Conservation (phyloP, 92 coral and sea anemone species). For the Actinostola sp. region DNA sequence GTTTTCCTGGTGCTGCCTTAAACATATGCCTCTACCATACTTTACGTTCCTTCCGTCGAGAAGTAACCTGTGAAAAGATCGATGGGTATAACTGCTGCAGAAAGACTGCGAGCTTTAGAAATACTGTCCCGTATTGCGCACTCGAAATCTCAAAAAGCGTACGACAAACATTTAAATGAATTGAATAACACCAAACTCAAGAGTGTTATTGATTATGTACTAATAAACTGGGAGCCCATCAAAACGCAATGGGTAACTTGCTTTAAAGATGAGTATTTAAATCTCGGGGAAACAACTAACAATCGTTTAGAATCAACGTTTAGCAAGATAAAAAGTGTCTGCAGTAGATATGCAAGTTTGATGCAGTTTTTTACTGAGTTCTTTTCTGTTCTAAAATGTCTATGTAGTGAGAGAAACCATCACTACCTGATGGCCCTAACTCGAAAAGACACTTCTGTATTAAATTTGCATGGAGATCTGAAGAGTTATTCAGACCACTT, state of each 20-base stretch:
- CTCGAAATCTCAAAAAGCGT: no score
- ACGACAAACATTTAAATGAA: no score
- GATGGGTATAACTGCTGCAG: no score
- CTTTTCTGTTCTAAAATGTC: constrained; percentile 36
- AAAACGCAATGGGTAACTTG: constrained; percentile 64
- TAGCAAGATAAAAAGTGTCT: constrained; percentile 59
- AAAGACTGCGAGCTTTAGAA: no score
- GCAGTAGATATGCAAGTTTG: constrained; percentile 39
- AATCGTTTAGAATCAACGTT: constrained; percentile 60
- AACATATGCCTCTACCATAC: constrained; percentile 63
- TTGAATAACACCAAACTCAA: no score
- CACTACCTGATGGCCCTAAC: constrained; percentile 55
- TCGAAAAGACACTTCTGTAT: constrained; percentile 30
- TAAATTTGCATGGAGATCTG: constrained; percentile 17
- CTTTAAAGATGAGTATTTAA: constrained; percentile 34
- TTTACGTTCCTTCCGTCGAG: constrained; percentile 43
- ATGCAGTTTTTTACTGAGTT: constrained; percentile 52
- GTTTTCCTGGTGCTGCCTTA: constrained; percentile 30
- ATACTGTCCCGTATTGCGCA: no score
- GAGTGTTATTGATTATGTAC: no score
- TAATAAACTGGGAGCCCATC: no score
- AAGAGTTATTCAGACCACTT: constrained; percentile 31
- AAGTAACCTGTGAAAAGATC: constrained; percentile 50
- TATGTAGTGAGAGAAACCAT: constrained; percentile 53
- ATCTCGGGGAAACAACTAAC: constrained; percentile 61